Conservation (phyloP, 1,140 invertebrate genomes). For the Chironomus striatipennis region DNA sequence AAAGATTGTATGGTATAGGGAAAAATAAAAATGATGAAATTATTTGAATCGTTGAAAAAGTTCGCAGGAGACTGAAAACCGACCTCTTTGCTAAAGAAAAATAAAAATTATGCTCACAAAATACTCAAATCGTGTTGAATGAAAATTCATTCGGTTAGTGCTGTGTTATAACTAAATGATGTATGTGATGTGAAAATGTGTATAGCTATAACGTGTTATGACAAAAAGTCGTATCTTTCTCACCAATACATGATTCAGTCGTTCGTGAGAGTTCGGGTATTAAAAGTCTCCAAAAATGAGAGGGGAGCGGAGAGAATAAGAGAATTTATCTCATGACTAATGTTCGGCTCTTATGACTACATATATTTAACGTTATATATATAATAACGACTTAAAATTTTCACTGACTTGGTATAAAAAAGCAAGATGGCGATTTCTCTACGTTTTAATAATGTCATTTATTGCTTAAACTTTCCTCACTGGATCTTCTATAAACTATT, state of each 20-base stretch:
- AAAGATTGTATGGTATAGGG: slow-evolving; percentile 11
- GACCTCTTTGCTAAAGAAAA: slow-evolving; percentile 19
- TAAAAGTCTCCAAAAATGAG: neutral
- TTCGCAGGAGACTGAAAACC: slow-evolving; percentile 22
- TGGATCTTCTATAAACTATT: neutral
- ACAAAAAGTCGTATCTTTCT: neutral
- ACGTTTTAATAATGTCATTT: neutral
- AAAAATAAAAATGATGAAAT: slow-evolving; percentile 23
- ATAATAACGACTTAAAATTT: neutral
- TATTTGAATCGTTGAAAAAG: slow-evolving; percentile 24
- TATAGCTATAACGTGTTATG: neutral
- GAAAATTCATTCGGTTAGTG: neutral
- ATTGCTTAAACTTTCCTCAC: neutral
- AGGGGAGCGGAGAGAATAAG: neutral
- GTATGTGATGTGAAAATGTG: neutral
- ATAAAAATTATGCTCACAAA: slow-evolving; percentile 21
- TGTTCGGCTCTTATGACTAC: neutral
- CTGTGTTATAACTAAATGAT: neutral
- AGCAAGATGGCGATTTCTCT: neutral
- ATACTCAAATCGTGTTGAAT: neutral
- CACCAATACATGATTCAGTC: neutral
- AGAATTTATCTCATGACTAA: too few relatives aligned
- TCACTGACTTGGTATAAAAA: neutral
- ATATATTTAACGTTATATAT: neutral
- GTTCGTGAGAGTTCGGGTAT: neutral